phyloP scores from a whole-genome alignment of 2,888 invertebrate species.

The Galerucella nymphaeae region DNA sequence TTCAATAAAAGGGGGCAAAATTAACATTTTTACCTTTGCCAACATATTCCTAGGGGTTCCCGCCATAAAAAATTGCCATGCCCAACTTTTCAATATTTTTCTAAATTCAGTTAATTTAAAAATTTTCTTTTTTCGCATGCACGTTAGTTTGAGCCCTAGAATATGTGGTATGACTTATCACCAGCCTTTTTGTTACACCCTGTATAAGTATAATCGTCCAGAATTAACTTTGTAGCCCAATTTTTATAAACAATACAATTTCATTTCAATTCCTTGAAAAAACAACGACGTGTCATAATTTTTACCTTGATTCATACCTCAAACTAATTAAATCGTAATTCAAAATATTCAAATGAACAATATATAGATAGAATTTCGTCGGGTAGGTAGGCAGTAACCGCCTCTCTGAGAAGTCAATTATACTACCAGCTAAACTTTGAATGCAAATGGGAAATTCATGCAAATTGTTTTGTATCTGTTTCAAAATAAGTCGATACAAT shows the following conservation, averaged over 20 bases:
- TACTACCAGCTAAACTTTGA: slow-evolving; percentile 13
- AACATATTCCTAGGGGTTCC: too few species aligned
- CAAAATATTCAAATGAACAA: slow-evolving; percentile 8
- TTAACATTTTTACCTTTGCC: too few species aligned
- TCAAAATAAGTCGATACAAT: slow-evolving; percentile 23
- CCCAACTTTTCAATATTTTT: too few species aligned
- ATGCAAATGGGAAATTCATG: slow-evolving; percentile 30
- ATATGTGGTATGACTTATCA: too few species aligned
- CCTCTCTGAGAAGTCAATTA: slow-evolving; percentile 6
- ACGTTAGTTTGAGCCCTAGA: too few species aligned
- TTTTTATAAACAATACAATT: background rate
- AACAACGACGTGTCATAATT: background rate
- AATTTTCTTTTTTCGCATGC: too few species aligned
- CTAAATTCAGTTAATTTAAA: too few species aligned
- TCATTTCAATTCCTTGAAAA: background rate
- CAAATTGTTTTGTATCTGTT: slow-evolving; percentile 27
- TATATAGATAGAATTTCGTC: background rate
- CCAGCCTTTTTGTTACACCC: too few species aligned
- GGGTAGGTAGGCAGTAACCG: background rate
- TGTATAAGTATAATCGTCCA: background rate
- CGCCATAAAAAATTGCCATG: too few species aligned
- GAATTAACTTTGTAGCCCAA: too few species aligned
- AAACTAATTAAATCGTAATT: slow-evolving; percentile 2
- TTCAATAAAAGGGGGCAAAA: too few species aligned
- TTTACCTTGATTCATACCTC: background rate